Base-by-base conservation (phyloP, 1,140 invertebrate species). In the Cotesia vestalis region DNA sequence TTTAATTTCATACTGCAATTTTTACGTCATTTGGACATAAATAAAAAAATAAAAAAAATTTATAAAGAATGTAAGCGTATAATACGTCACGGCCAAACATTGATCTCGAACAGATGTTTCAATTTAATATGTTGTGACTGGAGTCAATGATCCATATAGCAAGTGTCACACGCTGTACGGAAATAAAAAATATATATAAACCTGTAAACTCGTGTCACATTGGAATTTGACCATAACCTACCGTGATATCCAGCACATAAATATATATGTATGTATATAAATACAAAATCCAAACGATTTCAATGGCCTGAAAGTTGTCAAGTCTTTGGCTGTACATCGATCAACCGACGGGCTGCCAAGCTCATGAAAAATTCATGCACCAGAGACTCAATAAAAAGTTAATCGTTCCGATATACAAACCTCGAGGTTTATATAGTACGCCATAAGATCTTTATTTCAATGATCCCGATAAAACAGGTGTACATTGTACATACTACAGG, bases 211-310 rank as follows among this genome's bases (percentile, higher is more conserved):
- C 11, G 4, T 17, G 46, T 36, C 17, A 53, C 40, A 68, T 63
- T 53, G 66, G 62, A 57, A 73, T 38, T 17, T 53, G 36, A 74
- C 73, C 73, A 70, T 74, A 70, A 74, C 73, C 73, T 74, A 66
- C 55, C 64, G 17, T 66, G 9, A 20, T 52, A 63, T 59, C 38
- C 38, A 40, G 38, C 38, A 62, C 12, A 73, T 62, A 20, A 53
- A 67, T 68, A 46, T 46, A 46, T 11, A 8, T 46, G 11, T 46
- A 46, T 46, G 11, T 11, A 46, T 6, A 46, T 46, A 46, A 46
- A 46, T 46, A 46, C 17, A 14, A 53, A 73, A 61, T 53, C 40
- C n/a, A 53, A 72, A 59, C 36, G 53, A 64, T 66, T 57, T 64
- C 27, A 51, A 70, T 69, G 34, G 20, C 40, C 55, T 9, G 53